Percentiles rank a stretch among this genome's conserved stretches.
These are phyloP conservation scores for Diacarnus erythraeanus DNA, from an alignment of 37 sponge, comb jelly and placozoan species.

Conservation along the genomic window DNA sequence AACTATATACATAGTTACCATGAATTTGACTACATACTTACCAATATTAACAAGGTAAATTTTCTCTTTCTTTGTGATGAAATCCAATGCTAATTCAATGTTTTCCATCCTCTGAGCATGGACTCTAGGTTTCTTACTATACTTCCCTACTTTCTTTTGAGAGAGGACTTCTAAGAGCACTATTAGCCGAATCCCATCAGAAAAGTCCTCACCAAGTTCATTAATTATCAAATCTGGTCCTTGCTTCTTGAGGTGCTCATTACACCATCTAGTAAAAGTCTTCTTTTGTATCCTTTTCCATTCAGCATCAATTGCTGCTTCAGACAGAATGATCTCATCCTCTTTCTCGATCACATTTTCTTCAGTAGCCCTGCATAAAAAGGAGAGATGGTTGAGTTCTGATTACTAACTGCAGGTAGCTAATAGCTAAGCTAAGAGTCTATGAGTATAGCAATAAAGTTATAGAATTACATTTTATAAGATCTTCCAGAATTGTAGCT, in stretches of 20 bases:
- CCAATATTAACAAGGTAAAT: conserved; percentile 79
- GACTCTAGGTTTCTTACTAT: conserved; percentile 74
- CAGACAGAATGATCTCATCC: neutral
- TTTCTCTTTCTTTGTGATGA: conserved; percentile 54
- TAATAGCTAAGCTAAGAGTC: neutral
- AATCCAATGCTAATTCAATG: conserved; percentile 68
- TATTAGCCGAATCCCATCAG: conserved; percentile 84
- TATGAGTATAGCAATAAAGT: neutral
- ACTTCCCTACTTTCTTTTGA: conserved; percentile 65
- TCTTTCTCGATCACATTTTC: neutral
- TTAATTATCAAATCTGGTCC: conserved; percentile 46
- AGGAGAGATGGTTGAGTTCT: neutral
- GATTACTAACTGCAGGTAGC: neutral
- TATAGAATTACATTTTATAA: neutral
- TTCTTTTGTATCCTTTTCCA: conserved; percentile 94
- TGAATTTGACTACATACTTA: too few species aligned
- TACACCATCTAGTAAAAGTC: conserved; percentile 97
- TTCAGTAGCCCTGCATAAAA: conserved; percentile 4
- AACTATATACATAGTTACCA: too few species aligned
- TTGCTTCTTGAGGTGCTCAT: conserved; percentile 89
- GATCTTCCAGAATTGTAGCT: neutral
- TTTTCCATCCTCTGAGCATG: conserved; percentile 90
- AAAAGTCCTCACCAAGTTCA: conserved; percentile 63
- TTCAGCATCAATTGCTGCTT: conserved; percentile 63
- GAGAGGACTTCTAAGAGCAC: conserved; percentile 82